These are phyloP conservation scores for Petroica traversi DNA, from an alignment of 2,113 vertebrate species.

Conservation along the genomic window DNA sequence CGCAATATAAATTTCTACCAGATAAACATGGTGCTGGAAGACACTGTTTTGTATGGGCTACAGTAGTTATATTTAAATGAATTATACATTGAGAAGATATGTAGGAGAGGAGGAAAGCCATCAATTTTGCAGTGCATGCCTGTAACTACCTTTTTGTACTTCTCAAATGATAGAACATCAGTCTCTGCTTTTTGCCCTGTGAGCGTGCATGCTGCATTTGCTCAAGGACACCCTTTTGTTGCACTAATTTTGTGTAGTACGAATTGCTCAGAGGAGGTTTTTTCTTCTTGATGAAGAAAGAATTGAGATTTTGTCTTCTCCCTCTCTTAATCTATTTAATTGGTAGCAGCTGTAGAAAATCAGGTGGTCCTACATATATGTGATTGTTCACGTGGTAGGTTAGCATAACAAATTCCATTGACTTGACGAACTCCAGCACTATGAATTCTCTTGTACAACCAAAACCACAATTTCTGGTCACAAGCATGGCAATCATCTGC, in stretches of 20 bases:
- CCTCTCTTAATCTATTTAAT: background rate
- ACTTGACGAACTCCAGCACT: background rate
- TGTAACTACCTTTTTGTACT: background rate
- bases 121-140: background rate
- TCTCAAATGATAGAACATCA: background rate
- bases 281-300: background rate
- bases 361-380: too few relatives aligned
- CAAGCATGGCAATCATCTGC: background rate
- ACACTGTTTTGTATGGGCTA: background rate
- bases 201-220: background rate
- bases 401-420: background rate
- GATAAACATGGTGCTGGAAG: background rate
- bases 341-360: background rate
- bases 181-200: background rate
- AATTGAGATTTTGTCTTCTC: background rate
- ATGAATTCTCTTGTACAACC: background rate
- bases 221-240: background rate
- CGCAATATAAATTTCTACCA: background rate
- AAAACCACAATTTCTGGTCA: background rate
- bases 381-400: accelerated
- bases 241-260: background rate
- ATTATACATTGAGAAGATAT: background rate
- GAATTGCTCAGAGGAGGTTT: background rate
- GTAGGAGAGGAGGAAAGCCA: background rate
- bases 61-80: background rate